Percentiles rank a stretch among this genome's conserved stretches.
Conservation (phyloP, 1,140 invertebrate genomes). For the Probaryconus sp. region DNA sequence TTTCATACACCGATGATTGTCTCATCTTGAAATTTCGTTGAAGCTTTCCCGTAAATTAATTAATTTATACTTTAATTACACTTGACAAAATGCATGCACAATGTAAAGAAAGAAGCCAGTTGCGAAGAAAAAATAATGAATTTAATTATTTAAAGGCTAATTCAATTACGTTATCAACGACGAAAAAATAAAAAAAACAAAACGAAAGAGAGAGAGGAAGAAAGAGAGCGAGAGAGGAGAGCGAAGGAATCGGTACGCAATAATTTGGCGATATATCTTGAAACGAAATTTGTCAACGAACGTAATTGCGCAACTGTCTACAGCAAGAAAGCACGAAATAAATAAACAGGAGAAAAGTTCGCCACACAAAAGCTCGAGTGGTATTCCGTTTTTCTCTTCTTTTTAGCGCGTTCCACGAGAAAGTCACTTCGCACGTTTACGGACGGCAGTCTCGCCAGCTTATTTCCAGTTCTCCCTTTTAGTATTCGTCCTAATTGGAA, state of each 20-base stretch:
- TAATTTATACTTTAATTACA: no score
- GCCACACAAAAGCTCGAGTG: constrained; percentile 54
- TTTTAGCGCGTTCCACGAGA: constrained; percentile 53
- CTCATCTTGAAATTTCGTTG: no score
- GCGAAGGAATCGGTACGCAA: constrained; percentile 18
- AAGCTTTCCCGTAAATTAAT: no score
- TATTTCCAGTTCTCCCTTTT: constrained; percentile 62
- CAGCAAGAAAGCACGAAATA: constrained; percentile 50
- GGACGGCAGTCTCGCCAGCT: constrained; percentile 62
- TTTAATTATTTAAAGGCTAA: no score
- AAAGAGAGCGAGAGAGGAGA: background rate
- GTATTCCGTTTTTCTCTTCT: constrained; percentile 57
- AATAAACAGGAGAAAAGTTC: constrained; percentile 59
- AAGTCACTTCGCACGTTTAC: constrained; percentile 64
- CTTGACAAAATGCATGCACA: no score
- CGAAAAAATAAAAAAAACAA: constrained; percentile 12
- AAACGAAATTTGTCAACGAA: constrained; percentile 52
- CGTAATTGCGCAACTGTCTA: constrained; percentile 54
- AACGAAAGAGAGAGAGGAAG: background rate
- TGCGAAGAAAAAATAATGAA: no score
- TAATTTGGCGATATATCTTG: constrained; percentile 30
- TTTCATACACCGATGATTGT: no score
- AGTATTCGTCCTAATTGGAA: constrained; percentile 67
- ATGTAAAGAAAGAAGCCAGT: no score
- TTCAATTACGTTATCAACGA: no score